Evolutionary conservation across 1,140 invertebrate species (phyloP), one percentile per base, ranked within the genome.

Genomic region (Megalopta genalis): DNA sequence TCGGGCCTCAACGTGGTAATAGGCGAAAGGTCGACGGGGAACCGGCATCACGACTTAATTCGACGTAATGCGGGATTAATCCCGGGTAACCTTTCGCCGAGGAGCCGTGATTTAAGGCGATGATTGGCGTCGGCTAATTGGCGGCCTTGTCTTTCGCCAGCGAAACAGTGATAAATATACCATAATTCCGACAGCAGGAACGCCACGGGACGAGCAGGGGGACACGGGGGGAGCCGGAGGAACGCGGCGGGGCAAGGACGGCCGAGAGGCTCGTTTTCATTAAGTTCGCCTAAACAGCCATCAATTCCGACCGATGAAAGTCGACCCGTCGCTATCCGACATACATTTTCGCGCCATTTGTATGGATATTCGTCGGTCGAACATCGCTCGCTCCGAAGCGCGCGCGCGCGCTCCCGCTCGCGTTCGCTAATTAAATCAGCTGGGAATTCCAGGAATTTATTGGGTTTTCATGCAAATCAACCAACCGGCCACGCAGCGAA

Each of bases 221-320:
- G 21, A 54, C 4, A 32, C 32, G 32, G 32, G 1, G 32, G 16
- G 14, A 16, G 0, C 21, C 18, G n/a, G n/a, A 23, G 23, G 14
- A 64, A n/a, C 69, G 10, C 39, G 6, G 16, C 8, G 67, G 62
- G 62, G 63, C 75, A 37, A 54, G 39, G 59, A 68, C 59, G 75
- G 6, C 12, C 16, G 32, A 23, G n/a, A 63, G 66, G 60, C 37
- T 49, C 77, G 77, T 74, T 86, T 88, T 63, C 67, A 83, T 81
- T 86, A 77, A 81, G 73, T 63, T 70, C 49, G 82, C 54, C 85
- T 86, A 82, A 86, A 85, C 75, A 82, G 81, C 83, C 83, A 77
- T 90, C 81, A 88, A 89, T 90, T 89, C 88, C 70, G 81, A 72
- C 71, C 84, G 85, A 88, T 87, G 84, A 90, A 84, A 90, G 75